Percentiles rank a stretch among this genome's conserved stretches.
Conservation (phyloP, 2,113 vertebrate genomes). For the Prunella himalayana region DNA sequence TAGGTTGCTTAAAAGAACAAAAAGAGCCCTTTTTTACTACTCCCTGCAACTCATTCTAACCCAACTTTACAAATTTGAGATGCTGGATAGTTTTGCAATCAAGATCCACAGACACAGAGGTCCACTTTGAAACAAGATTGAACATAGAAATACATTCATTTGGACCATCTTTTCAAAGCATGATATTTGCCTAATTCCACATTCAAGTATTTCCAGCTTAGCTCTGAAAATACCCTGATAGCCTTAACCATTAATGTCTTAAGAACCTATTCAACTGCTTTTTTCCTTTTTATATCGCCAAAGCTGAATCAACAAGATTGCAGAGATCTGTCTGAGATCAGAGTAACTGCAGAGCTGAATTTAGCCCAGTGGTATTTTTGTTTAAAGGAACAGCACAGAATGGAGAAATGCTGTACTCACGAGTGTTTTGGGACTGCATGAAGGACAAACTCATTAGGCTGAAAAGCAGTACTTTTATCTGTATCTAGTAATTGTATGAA, state of each 20-base stretch:
- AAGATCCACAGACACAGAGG: background rate
- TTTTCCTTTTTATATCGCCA: background rate
- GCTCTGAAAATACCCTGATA: background rate
- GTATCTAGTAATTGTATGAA: background rate
- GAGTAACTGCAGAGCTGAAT: constrained; percentile 21
- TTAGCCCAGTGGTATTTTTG: background rate
- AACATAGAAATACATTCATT: background rate
- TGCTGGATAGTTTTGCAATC: background rate
- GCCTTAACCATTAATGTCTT: background rate
- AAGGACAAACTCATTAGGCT: background rate
- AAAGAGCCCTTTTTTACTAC: background rate
- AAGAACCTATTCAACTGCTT: background rate
- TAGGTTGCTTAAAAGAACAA: background rate
- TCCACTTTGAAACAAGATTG: background rate
- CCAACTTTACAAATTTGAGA: background rate
- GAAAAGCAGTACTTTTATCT: background rate
- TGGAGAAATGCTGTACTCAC: background rate
- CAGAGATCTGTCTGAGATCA: background rate
- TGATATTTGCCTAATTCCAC: background rate
- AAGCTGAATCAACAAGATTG: constrained; percentile 29
- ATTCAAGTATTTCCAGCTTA: background rate
- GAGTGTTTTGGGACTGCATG: background rate
- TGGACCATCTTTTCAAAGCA: background rate
- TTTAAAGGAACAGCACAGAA: background rate
- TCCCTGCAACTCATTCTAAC: background rate